Evolutionary conservation across 53 echinoderm and acorn worm species (phyloP), one percentile per base, ranked within the genome.

Genomic region (Astropecten irregularis): DNA sequence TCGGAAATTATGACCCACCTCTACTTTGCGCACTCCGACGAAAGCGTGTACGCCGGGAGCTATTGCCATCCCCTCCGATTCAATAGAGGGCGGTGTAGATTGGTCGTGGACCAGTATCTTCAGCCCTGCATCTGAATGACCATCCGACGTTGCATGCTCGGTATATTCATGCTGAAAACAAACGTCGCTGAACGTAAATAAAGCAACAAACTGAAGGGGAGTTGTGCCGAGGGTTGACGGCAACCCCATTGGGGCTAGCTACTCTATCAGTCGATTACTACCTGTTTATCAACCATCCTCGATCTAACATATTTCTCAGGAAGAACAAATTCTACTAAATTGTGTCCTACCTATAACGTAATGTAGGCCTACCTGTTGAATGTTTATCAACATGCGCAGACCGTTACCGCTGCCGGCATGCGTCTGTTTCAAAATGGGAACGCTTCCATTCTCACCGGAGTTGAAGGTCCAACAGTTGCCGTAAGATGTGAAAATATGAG

Each of bases 401-500:
- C 88, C 88, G 27, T 82, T 88, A 27, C 82, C 82, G 22, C 70
- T 61, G 1, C 88, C 88, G 3, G 88, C 48, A 16, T 71, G 71
- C 16, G 39, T 48, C 2, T 59, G 28, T 8, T 4, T 33, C 20
- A 85, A 49, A 60, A 60, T 32, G 9, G 68, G 42, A 2, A n/a
- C 3, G 2, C 13, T 9, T 11, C 18, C 36, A 25, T 15, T 87
- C 15, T 49, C 34, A 14, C 82, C 88, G 1, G 68, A 47, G 82
- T 86, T 86, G 61, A 86, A 86, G 6, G 86, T 86, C 29, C 62
- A 86, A 26, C 53, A 71, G 22, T 71, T 88, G 7, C 88, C 88
- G 50, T 71, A 88, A 5, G 88, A 63, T 0, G 88, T 88, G 40
- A 88, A 88, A 19, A 71, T 82, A 48, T 88, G 88, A 4, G 88